Base-by-base conservation (phyloP, 2,888 invertebrate genomes). In the Hermodice carunculata region DNA sequence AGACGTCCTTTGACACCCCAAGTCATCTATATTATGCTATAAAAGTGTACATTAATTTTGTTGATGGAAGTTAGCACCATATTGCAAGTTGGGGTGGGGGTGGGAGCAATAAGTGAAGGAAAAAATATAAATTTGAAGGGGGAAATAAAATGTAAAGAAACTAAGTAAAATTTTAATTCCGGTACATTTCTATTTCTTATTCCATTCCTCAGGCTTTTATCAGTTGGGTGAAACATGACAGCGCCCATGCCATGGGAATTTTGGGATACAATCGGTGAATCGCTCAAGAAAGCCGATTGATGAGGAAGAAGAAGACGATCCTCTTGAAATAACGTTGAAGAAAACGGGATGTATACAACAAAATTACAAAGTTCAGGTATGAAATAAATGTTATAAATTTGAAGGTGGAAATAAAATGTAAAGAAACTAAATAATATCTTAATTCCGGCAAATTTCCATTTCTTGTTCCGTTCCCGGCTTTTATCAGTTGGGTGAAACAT, bases 331-430 rank as follows among this genome's bases (percentile, higher is more conserved):
- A 67, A 94, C 96, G 93, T 86, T 98, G 17, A 93, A 93, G 81
- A 93, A 92, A 87, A 93, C 96, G 26, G 97, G 97, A 6, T 98
- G 97, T 83, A 89, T 95, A 59, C 91, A 96, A 75, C 87, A 93
- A 63, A 97, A 97, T 88, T 95, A 94, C 81, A 91, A 93, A 89
- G 93, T 96, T 42, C 63, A 73, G 66, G 73, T 69, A 44, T 5
- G 8, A 24, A n/a, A 19, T 8, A 56, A 8, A 56, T 19, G 22
- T 14, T 6, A 24, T 24, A 11, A 11, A 29, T 24, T 19, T 14
- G 6, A 44, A 4, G 11, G 42, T 4, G 32, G 6, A 26, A 46
- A 58, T 28, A 8, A 54, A n/a, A 19, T 6, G 51, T 22, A 28
- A 28, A 24, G 4, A 54, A 6, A 11, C 5, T 26, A 6, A 51